A percentile compares a stretch with the other conserved stretches of the same genome.
Evolutionary conservation across 2,113 vertebrate genomes (phyloP).

Genomic region (Laticauda colubrina): DNA sequence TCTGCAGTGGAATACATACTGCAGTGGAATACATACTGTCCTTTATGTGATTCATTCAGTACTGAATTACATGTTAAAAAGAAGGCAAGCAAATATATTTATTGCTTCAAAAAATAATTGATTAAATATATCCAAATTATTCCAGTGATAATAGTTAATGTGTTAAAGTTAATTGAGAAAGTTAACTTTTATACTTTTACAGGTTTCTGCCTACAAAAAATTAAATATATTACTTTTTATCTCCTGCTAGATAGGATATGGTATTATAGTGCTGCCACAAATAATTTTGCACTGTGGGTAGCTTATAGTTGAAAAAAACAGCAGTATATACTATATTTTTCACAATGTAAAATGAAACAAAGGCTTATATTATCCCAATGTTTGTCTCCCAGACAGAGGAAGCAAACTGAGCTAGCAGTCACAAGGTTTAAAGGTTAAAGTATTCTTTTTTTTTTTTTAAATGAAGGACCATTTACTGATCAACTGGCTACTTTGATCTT

Average conservation of each 20-base stretch:
- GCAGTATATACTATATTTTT: constrained; percentile 1
- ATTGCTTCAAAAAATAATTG: neutral
- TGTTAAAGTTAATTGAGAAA: neutral
- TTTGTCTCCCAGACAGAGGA: constrained; percentile 16
- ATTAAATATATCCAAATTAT: neutral
- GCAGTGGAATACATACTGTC: neutral
- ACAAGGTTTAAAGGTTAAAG: constrained; percentile 12
- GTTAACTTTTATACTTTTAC: neutral
- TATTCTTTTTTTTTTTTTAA: constrained; percentile 1
- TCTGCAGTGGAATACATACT: neutral
- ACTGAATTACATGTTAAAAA: neutral
- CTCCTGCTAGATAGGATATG: neutral
- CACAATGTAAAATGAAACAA: neutral
- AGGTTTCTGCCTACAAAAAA: neutral
- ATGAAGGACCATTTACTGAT: neutral
- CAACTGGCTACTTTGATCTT: neutral
- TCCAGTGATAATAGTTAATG: neutral
- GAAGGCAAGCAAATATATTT: neutral
- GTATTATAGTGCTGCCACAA: neutral
- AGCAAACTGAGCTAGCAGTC: neutral
- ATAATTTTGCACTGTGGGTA: constrained; percentile 10
- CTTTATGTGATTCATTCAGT: neutral
- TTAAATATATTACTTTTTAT: neutral
- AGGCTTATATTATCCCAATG: constrained; percentile 11
- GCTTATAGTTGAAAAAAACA: constrained; percentile 3